These are phyloP conservation scores for Xyrichtys novacula DNA, from an alignment of 2,797 vertebrate species.

Conservation along the genomic window DNA sequence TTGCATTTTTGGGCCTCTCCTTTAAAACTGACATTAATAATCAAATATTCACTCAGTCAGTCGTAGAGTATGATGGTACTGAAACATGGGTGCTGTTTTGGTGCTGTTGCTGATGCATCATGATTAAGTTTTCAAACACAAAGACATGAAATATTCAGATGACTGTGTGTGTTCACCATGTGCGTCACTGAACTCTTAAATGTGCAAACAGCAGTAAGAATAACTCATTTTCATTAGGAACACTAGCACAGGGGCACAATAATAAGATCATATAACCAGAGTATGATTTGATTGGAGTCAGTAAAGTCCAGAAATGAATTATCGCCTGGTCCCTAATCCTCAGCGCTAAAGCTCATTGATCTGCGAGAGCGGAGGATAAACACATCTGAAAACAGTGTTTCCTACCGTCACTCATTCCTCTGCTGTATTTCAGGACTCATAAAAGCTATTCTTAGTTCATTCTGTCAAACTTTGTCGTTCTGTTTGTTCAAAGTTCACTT, in stretches of 20 bases:
- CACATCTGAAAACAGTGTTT: neutral
- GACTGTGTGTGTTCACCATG: too few species aligned
- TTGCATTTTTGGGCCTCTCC: too few species aligned
- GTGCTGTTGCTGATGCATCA: too few species aligned
- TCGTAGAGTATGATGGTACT: too few species aligned
- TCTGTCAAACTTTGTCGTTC: slow-evolving; percentile 5
- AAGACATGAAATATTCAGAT: too few species aligned
- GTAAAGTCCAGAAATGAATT: neutral
- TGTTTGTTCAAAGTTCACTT: neutral
- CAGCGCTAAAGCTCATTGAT: neutral
- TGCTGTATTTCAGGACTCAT: neutral
- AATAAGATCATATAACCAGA: neutral
- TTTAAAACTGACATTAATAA: too few species aligned
- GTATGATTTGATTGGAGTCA: neutral
- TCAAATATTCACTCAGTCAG: too few species aligned
- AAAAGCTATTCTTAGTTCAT: neutral
- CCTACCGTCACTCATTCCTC: neutral
- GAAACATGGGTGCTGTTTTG: neutral
- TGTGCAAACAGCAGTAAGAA: neutral
- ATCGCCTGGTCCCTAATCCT: neutral
- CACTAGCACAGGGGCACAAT: neutral
- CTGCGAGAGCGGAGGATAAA: neutral
- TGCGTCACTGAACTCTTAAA: neutral
- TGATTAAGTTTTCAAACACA: too few species aligned
- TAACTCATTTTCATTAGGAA: neutral